A percentile compares a stretch with the other conserved stretches of the same genome.
phyloP scores from a whole-genome alignment of 2,113 vertebrate genomes.

The Herpetotheres cachinnans region DNA sequence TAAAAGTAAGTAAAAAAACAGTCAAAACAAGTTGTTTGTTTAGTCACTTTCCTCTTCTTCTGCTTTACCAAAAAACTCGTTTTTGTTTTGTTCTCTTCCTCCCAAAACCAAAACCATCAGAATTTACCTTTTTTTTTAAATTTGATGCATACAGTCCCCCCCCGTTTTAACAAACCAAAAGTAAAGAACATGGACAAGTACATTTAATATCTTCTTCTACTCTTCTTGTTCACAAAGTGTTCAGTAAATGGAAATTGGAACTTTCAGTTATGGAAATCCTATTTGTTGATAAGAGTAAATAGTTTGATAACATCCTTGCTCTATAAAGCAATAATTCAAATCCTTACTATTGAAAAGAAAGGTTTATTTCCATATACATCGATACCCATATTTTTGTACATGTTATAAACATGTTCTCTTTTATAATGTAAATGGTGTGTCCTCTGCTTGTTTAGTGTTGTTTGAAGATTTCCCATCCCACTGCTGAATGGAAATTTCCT shows the following conservation, averaged over 20 bases:
- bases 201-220: background rate
- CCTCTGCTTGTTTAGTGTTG: background rate
- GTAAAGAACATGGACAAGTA: fast-evolving
- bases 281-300: background rate
- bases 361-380: fast-evolving
- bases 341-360: background rate
- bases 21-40: background rate
- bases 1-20: background rate
- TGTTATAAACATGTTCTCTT: background rate
- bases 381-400: background rate
- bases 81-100: background rate
- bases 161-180: background rate
- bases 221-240: background rate
- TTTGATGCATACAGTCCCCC: background rate
- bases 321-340: background rate
- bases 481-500: background rate
- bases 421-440: background rate
- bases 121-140: background rate
- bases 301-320: background rate
- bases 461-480: background rate
- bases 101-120: background rate
- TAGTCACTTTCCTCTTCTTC: background rate
- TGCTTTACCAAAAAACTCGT: background rate
- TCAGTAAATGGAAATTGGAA: background rate
- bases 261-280: background rate